Evolutionary conservation across 2,888 invertebrate species (phyloP).

Genomic region (Lasioglossum lativentre): DNA sequence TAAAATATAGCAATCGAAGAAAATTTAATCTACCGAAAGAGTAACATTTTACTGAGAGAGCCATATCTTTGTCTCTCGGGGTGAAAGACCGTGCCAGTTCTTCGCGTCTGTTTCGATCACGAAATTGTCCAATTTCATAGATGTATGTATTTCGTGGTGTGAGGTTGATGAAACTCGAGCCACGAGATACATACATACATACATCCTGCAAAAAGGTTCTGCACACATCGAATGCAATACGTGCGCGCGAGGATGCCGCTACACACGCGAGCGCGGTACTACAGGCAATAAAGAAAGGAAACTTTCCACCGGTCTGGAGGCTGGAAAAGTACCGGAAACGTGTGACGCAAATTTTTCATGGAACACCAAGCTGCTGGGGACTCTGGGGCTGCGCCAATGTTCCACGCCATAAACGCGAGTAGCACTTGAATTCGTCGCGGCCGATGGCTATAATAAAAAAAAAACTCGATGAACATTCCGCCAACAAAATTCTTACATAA

Average conservation of each 20-base stretch:
- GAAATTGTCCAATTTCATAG: background rate
- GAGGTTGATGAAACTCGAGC: background rate
- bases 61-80: background rate
- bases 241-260: background rate
- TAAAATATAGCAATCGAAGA: background rate
- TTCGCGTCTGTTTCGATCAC: background rate
- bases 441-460: background rate
- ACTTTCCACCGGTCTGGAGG: conserved; percentile 34
- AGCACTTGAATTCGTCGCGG: background rate
- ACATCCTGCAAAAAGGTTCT: background rate
- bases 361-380: too few relatives aligned
- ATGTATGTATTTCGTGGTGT: background rate
- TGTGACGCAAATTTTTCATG: conserved; percentile 42
- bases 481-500: background rate
- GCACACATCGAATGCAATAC: background rate
- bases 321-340: conserved; percentile 53
- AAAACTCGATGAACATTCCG: background rate
- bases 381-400: too few relatives aligned
- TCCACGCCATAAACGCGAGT: conserved; percentile 22
- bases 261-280: background rate
- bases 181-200: too few relatives aligned
- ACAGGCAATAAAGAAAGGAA: conserved; percentile 12
- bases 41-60: background rate
- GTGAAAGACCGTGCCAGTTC: background rate
- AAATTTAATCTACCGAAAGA: background rate